Evolutionary conservation across 2,113 vertebrate genomes (phyloP).

Genomic region (Riparia riparia): DNA sequence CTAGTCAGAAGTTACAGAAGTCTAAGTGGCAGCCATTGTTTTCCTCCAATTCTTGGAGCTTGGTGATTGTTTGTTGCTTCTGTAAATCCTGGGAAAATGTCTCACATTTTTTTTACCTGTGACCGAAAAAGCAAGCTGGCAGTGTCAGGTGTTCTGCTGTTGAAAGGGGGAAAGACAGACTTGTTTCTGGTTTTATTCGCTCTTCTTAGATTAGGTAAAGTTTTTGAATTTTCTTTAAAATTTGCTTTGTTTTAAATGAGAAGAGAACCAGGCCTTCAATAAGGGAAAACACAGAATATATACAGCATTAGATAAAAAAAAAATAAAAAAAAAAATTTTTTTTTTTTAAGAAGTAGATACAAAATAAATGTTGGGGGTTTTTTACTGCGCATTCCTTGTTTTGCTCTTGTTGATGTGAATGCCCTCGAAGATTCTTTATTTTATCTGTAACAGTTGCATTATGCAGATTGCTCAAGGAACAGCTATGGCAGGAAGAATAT

Average conservation of each 20-base stretch:
- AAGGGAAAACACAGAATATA: not conserved
- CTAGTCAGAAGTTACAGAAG: not conserved
- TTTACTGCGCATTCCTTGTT: not conserved
- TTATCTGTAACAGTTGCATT: not conserved
- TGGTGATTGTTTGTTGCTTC: not conserved
- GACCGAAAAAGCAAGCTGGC: not conserved
- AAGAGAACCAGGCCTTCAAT: not conserved
- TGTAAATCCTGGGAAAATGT: not conserved
- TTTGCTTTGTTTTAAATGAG: not conserved
- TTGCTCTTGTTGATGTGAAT: not conserved
- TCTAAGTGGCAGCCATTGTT: not conserved
- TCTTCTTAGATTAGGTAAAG: not conserved
- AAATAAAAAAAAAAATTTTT: no score
- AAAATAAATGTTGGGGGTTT: fast-evolving
- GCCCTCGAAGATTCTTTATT: not conserved
- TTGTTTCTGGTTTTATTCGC: not conserved
- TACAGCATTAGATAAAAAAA: not conserved
- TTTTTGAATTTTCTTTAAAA: not conserved
- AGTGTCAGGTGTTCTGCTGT: not conserved
- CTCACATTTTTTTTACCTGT: not conserved
- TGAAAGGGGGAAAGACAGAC: not conserved
- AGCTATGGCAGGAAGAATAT: not conserved
- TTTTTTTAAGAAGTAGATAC: not conserved
- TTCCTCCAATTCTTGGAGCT: not conserved
- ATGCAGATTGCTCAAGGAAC: not conserved